Percentiles rank a stretch among this genome's conserved stretches.
These are phyloP conservation scores for Periplaneta americana DNA, from an alignment of 1,140 invertebrate species.

Conservation along the genomic window DNA sequence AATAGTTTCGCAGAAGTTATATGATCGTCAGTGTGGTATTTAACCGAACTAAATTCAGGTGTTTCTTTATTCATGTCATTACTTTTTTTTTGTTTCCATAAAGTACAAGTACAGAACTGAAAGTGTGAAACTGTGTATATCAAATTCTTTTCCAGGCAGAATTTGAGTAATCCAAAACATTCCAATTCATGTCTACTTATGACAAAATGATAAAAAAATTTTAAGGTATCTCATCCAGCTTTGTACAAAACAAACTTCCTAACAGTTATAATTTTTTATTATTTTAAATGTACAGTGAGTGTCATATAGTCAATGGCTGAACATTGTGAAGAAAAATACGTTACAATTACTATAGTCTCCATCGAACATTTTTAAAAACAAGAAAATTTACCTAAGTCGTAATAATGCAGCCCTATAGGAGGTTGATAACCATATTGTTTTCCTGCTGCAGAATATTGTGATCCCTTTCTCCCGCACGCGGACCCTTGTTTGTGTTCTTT, in stretches of 20 bases:
- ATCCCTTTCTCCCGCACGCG: neutral
- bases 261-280: neutral
- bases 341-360: neutral
- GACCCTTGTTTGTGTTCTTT: neutral
- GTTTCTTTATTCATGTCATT: neutral
- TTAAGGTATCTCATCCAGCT: neutral
- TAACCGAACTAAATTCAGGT: neutral
- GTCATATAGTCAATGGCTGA: neutral
- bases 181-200: neutral
- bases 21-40: neutral
- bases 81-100: neutral
- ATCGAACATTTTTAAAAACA: neutral
- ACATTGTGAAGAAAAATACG: neutral
- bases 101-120: neutral
- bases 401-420: neutral
- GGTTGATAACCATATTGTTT: neutral
- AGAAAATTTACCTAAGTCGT: neutral
- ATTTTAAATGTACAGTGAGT: neutral
- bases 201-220: neutral
- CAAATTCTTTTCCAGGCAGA: neutral
- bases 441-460: neutral
- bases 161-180: neutral
- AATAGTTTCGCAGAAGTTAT: neutral
- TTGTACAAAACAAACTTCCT: neutral
- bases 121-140: neutral